Base-by-base conservation (phyloP, 2,797 vertebrate genomes). In the Acanthurus tractus region DNA sequence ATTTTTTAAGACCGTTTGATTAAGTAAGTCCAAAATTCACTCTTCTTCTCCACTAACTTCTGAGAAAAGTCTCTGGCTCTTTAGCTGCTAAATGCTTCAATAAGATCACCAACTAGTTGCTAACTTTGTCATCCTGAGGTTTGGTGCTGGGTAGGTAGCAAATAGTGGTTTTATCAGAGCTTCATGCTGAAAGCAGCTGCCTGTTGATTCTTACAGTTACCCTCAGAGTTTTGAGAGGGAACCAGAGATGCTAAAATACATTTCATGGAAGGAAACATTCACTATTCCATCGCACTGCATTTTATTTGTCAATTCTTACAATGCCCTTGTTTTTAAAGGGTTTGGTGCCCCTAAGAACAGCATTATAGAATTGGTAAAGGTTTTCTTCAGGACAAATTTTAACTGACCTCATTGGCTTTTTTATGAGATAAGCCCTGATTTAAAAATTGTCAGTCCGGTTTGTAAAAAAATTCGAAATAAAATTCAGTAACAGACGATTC, bases 401-500 rank as follows among this genome's bases (percentile, higher is more conserved):
- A 38, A 18, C 44, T 17, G 15, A 38, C 25, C 58, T 53, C 4
- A 12, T 38, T 62, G 18, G 6, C 14, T 0, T n/a, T 34, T 62
- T 44, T 22, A 36, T n/a, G 6, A 48, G 17, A 45, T 45, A 48
- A 15, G 17, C 14, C 40, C 44, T 45, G 44, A 29, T 40, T 13
- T 36, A 46, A 40, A 23, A 63, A 44, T 22, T 12, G 13, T 29
- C 29, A 46, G 11, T 61, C 15, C 50, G 45, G 25, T 64, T 61
- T 76, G 54, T 72, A 8, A 57, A 3, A 18, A 50, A 18, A 61
- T 56, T 49, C 10, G 44, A 2, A 74, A 36, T 53, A 15, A 10
- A 7, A 25, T 50, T 34, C 6, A 22, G 56, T 46, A 49, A 58
- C 3, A 55, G 9, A 29, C 54, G 8, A 25, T 46, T 64, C n/a